Percentiles rank a stretch among this genome's conserved stretches.
Conservation (phyloP, 2,113 vertebrate species). For the Cairina moschata region DNA sequence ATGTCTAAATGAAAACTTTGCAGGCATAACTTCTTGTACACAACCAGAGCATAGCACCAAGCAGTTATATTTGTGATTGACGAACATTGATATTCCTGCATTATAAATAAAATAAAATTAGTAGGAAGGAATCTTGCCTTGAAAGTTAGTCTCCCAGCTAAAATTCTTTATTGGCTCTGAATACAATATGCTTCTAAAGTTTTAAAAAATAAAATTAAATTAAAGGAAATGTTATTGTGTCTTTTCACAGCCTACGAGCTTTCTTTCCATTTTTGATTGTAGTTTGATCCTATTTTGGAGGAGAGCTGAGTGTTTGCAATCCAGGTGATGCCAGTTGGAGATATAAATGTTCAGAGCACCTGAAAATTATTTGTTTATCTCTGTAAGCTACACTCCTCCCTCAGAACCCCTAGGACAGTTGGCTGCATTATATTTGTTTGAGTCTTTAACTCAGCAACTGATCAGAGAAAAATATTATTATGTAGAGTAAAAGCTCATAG, state of each 20-base stretch:
- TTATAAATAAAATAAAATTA: not conserved
- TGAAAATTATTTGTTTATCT: not conserved
- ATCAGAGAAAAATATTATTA: not conserved
- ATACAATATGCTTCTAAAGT: rapidly evolving
- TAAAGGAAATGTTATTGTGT: not conserved
- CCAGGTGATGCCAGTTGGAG: not conserved
- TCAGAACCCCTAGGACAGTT: not conserved
- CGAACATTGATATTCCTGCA: not conserved
- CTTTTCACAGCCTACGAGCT: not conserved
- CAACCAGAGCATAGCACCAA: not conserved
- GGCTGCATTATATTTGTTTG: not conserved
- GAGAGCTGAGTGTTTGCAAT: not conserved
- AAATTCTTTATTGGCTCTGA: not conserved
- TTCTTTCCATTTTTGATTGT: not conserved
- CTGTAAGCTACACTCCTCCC: not conserved
- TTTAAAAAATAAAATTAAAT: not conserved
- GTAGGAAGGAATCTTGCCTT: not conserved
- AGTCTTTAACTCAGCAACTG: not conserved
- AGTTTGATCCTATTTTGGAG: not conserved
- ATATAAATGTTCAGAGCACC: not conserved
- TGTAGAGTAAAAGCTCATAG: not conserved
- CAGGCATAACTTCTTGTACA: not conserved
- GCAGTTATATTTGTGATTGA: not conserved
- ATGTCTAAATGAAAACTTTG: not conserved
- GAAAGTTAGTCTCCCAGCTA: not conserved